phyloP scores from a whole-genome alignment of 2,113 vertebrate genomes.

The Antechinus stuartii region DNA sequence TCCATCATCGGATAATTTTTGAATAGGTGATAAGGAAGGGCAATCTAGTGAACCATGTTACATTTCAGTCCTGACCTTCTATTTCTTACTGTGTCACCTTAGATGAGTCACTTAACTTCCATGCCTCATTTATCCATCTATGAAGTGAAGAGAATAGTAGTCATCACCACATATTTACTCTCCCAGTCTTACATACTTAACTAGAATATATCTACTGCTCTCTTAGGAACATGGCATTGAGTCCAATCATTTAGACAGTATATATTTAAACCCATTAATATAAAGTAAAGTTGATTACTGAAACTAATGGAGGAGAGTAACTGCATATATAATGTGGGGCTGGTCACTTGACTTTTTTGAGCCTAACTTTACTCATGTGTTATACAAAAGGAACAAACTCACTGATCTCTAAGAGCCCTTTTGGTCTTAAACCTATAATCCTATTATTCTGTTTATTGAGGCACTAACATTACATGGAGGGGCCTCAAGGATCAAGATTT shows the following conservation, averaged over 20 bases:
- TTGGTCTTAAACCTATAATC: background rate
- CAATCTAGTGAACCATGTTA: background rate
- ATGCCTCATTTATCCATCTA: background rate
- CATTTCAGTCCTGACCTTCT: background rate
- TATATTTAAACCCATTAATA: background rate
- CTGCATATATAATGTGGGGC: background rate
- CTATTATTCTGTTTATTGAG: background rate
- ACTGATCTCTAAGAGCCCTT: background rate
- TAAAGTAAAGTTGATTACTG: background rate
- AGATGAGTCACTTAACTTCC: background rate
- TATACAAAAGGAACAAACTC: background rate
- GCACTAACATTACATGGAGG: background rate
- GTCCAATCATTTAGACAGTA: background rate
- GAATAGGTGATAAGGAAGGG: background rate
- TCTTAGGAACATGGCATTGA: background rate
- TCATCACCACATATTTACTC: background rate
- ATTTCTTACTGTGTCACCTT: background rate
- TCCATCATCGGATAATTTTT: background rate
- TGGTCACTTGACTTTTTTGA: background rate
- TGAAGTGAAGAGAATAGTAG: background rate
- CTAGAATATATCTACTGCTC: background rate
- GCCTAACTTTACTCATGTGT: background rate
- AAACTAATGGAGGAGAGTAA: background rate
- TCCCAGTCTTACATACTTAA: background rate
- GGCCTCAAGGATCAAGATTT: background rate